Percentiles rank a stretch among this genome's conserved stretches.
phyloP scores from a whole-genome alignment of 2,113 vertebrate genomes.

The Erythrocercus mccallii region DNA sequence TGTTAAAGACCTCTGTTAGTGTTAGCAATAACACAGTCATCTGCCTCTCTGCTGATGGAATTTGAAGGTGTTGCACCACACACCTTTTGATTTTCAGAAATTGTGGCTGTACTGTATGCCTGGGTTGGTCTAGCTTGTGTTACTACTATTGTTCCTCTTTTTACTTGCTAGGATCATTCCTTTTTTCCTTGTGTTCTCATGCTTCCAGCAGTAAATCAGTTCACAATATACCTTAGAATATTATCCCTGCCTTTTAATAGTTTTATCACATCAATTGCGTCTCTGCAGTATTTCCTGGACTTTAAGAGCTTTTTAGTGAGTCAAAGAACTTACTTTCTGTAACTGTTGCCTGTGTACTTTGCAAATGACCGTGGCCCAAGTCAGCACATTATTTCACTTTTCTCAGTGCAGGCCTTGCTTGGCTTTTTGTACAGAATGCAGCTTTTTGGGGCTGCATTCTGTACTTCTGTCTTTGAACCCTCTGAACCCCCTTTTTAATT shows the following conservation, averaged over 20 bases:
- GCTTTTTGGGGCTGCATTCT: neutral
- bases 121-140: neutral
- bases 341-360: neutral
- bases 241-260: neutral
- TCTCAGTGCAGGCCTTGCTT: neutral
- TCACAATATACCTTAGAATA: neutral
- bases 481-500: neutral
- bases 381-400: neutral
- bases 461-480: neutral
- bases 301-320: neutral
- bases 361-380: neutral
- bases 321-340: neutral
- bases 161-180: neutral
- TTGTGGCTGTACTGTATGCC: neutral
- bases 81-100: neutral
- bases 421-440: no score
- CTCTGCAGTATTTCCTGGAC: neutral
- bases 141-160: neutral
- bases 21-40: neutral
- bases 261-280: neutral
- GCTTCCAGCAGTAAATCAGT: neutral
- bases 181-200: neutral
- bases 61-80: neutral
- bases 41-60: neutral
- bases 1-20: neutral